Percentiles rank a stretch among this genome's conserved stretches.
phyloP scores from a whole-genome alignment of 2,888 invertebrate species.

The Beris morrisii region DNA sequence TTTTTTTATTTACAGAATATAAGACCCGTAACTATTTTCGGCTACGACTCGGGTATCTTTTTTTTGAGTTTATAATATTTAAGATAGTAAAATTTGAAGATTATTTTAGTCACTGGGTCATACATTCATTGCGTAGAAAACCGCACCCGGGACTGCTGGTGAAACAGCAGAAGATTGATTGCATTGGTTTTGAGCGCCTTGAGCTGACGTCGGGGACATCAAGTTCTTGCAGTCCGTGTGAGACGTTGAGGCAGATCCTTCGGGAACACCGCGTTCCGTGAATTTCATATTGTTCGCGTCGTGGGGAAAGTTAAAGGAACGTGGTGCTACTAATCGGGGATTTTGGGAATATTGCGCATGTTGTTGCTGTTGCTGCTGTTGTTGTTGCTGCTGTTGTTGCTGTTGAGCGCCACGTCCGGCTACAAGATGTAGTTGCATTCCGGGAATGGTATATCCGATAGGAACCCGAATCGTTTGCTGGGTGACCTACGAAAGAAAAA shows the following conservation, averaged over 20 bases:
- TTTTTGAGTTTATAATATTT: not conserved
- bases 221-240: constrained; percentile 50
- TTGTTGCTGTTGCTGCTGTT: constrained; percentile 43
- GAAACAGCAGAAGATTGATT: constrained; percentile 49
- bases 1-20: constrained; percentile 14
- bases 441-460: constrained; percentile 57
- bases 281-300: constrained; percentile 39
- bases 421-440: constrained; percentile 58
- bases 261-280: constrained; percentile 71
- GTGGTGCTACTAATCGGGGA: constrained; percentile 31
- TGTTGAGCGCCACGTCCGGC: constrained; percentile 51
- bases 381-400: constrained; percentile 41
- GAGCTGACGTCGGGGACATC: constrained; percentile 58
- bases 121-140: constrained; percentile 87
- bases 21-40: not conserved
- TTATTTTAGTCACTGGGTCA: constrained; percentile 67
- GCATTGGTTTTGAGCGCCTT: constrained; percentile 55
- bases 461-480: constrained; percentile 59
- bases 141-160: constrained; percentile 55
- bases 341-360: constrained; percentile 44
- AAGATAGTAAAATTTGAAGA: constrained; percentile 9
- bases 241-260: constrained; percentile 68
- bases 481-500: constrained; percentile 48
- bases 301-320: constrained; percentile 36
- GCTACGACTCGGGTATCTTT: not conserved